phyloP scores from a whole-genome alignment of 2,888 invertebrate genomes.

The Helleia helle region DNA sequence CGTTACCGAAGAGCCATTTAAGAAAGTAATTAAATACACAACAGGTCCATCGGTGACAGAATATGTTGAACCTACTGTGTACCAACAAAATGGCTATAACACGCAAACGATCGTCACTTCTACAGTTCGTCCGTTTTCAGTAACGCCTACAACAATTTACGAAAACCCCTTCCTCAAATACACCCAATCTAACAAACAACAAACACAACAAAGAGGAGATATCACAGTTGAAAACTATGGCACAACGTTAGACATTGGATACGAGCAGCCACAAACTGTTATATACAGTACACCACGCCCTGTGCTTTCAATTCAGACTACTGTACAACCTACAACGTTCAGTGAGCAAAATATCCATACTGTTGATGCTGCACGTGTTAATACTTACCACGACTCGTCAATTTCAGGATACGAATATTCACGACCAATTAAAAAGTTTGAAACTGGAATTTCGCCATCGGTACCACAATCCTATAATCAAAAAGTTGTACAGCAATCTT shows the following conservation, averaged over 20 bases:
- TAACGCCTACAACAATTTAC: conserved; percentile 22
- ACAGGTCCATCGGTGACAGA: conserved; percentile 38
- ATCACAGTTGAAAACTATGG: conserved; percentile 29
- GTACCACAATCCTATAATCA: conserved; percentile 22
- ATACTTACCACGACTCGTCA: conserved; percentile 42
- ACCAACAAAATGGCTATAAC: conserved; percentile 34
- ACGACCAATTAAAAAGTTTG: conserved; percentile 32
- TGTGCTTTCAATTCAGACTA: conserved; percentile 15
- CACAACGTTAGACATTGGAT: conserved; percentile 30
- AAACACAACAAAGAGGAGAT: conserved; percentile 45
- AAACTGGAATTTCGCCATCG: conserved; percentile 39
- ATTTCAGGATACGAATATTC: conserved; percentile 24
- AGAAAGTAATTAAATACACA: conserved; percentile 55
- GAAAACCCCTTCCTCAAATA: conserved; percentile 25
- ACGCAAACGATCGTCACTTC: conserved; percentile 36
- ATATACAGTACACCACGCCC: conserved; percentile 35
- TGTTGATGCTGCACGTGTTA: conserved; percentile 34
- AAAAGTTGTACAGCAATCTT: background rate
- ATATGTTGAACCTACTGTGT: conserved; percentile 8
- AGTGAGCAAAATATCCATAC: conserved; percentile 50
- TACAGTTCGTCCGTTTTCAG: conserved; percentile 18
- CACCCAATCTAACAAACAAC: conserved; percentile 40
- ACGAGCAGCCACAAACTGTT: conserved; percentile 41
- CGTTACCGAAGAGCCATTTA: conserved; percentile 52
- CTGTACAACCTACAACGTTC: conserved; percentile 41